Percentiles rank a stretch among this genome's conserved stretches.
Conservation (phyloP, 1,140 invertebrate genomes). For the Drosophila bipectinata region DNA sequence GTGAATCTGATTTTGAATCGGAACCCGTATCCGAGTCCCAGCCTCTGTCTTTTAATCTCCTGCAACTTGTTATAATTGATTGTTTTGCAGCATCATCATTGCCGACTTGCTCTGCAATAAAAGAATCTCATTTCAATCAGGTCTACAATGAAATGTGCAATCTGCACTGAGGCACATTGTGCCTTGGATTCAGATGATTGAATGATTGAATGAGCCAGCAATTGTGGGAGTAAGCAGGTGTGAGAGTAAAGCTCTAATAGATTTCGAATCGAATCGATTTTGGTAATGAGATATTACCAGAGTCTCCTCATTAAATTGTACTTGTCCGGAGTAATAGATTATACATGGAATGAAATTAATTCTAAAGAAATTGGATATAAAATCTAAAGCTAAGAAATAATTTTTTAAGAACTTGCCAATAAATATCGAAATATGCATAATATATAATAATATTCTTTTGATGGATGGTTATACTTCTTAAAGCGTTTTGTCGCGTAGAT, state of each 20-base stretch:
- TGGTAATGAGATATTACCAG: neutral
- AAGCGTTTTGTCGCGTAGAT: too few relatives aligned
- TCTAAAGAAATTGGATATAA: too few relatives aligned
- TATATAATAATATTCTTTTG: too few relatives aligned
- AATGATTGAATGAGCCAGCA: slow-evolving; percentile 44
- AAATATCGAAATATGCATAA: too few relatives aligned
- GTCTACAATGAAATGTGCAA: slow-evolving; percentile 34
- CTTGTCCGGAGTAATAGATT: too few relatives aligned
- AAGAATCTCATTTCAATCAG: slow-evolving; percentile 42
- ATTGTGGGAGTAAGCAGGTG: slow-evolving; percentile 31
- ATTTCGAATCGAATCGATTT: neutral
- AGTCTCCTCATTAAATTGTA: neutral
- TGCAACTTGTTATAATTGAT: slow-evolving; percentile 76
- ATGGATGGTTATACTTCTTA: too few relatives aligned
- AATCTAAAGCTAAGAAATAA: too few relatives aligned
- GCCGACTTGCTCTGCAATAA: slow-evolving; percentile 30
- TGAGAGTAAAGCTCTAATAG: slow-evolving; percentile 4
- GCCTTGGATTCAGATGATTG: slow-evolving; percentile 26
- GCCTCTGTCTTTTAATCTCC: slow-evolving; percentile 25
- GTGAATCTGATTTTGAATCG: slow-evolving; percentile 24
- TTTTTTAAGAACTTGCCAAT: too few relatives aligned
- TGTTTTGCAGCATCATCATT: slow-evolving; percentile 73
- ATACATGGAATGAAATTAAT: too few relatives aligned
- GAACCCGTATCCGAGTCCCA: slow-evolving; percentile 12
- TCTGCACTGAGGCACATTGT: slow-evolving; percentile 23